Conservation (phyloP, 2,797 vertebrate genomes). For the Sardinella longiceps region DNA sequence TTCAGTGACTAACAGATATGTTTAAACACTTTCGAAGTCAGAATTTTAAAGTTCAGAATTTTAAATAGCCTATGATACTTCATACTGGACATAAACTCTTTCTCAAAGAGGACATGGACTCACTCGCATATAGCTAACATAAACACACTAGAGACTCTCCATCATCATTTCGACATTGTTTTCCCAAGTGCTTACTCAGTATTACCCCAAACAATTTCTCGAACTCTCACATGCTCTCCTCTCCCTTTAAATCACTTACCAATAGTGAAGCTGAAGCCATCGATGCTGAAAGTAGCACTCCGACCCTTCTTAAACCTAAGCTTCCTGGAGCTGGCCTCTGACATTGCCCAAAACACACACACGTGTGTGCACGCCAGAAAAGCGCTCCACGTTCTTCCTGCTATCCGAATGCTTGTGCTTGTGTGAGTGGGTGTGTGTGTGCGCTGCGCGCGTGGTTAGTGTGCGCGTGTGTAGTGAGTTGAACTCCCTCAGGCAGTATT, state of each 20-base stretch:
- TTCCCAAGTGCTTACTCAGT: too few relatives aligned
- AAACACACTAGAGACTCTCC: neutral
- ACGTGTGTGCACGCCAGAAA: conserved; percentile 18
- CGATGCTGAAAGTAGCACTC: conserved; percentile 95
- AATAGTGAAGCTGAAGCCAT: conserved; percentile 96
- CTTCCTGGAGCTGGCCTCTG: conserved; percentile 86
- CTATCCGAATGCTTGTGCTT: neutral
- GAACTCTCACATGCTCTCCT: neutral
- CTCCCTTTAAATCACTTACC: conserved; percentile 77
- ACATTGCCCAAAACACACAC: conserved; percentile 66
- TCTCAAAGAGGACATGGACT: neutral
- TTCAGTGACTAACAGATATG: neutral
- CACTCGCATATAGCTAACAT: neutral
- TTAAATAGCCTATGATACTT: too few relatives aligned
- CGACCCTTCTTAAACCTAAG: conserved; percentile 92
- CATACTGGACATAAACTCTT: neutral
- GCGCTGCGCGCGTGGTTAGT: neutral
- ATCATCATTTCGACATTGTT: neutral
- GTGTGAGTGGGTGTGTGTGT: neutral
- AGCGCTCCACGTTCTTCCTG: neutral
- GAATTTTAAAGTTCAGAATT: too few relatives aligned
- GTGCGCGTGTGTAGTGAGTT: neutral
- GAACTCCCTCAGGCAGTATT: conserved; percentile 28
- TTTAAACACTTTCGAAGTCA: neutral
- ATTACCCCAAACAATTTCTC: neutral